Evolutionary conservation across 2,113 vertebrate genomes (phyloP), one percentile per base, ranked within the genome.

Genomic region (Catagonus wagneri): DNA sequence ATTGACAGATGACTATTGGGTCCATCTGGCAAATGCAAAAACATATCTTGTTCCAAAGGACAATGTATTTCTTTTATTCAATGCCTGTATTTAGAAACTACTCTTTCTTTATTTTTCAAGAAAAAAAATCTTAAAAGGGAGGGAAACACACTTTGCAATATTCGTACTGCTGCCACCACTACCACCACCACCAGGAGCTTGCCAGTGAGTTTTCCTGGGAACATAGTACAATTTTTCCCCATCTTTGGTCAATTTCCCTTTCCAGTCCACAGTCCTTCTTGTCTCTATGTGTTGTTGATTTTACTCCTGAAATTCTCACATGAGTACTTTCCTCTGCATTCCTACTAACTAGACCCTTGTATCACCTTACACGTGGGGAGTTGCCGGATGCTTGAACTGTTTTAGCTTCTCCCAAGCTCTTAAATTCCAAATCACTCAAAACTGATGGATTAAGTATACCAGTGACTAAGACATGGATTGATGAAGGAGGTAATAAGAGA

Each of bases 31-130:
- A 60, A 87, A 94, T 63, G 10, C 14, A 56, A 80, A 83, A 89
- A 54, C 19, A 39, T 44, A 66, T 17, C 68, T 92, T 81, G 23
- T 39, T 88, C 63, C 15, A 34, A 34, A 76, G 17, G 39, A 84
- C 92, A 92, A 66, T 16, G 52, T 25, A 88, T 94, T 89, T 71
- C 75, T 84, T 81, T 93, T 80, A 22, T 65, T 93, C 50, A 68
- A 13, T 68, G 79, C 10, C 66, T 72, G 34, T 36, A 39, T 85
- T 85, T 56, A 94, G 76, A 92, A 94, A 92, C 9, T 9, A 34
- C 58, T 74, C 27, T 81, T 66, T 50, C 11, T 85, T 68, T 83
- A 36, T 52, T 84, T 90, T 86, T 86, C 19, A 90, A 80, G 85
- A 6, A 87, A 74, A 58, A 68, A 71, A 34, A 27, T 58, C 52